A percentile compares a stretch with the other conserved stretches of the same genome.
Conservation (phyloP, 2,888 invertebrate genomes). For the Hypercompe scribonia region DNA sequence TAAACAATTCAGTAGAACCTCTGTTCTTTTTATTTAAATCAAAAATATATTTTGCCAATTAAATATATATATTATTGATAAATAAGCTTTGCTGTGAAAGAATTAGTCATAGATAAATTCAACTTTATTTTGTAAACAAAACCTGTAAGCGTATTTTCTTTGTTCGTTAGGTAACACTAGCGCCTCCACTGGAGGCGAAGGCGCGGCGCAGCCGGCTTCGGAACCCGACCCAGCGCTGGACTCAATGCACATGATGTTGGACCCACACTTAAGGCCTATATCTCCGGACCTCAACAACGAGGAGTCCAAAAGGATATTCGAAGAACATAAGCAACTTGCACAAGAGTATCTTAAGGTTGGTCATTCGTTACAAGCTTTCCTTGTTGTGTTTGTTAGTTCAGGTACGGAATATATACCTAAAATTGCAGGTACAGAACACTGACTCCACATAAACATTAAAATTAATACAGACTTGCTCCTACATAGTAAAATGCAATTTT, state of each 20-base stretch:
- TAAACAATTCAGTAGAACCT: neutral
- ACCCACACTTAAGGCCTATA: slow-evolving; percentile 93
- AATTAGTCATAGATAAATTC: neutral
- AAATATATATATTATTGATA: neutral
- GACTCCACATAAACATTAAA: neutral
- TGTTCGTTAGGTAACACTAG: slow-evolving; percentile 78
- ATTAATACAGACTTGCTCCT: too few relatives aligned
- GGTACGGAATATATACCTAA: neutral
- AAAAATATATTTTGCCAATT: neutral
- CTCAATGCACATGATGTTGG: slow-evolving; percentile 92
- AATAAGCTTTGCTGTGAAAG: neutral
- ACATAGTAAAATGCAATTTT: too few relatives aligned
- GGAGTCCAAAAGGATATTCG: slow-evolving; percentile 94
- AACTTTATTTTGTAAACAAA: neutral
- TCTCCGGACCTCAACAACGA: slow-evolving; percentile 92
- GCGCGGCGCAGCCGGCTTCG: slow-evolving; percentile 71
- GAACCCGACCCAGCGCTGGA: slow-evolving; percentile 88
- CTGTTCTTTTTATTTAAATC: neutral
- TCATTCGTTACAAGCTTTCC: neutral
- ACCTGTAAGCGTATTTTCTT: slow-evolving; percentile 21
- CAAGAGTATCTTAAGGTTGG: slow-evolving; percentile 94
- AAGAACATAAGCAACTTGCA: slow-evolving; percentile 95
- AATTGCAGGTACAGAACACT: neutral
- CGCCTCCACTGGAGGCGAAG: slow-evolving; percentile 70
- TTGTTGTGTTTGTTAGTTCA: neutral